Evolutionary conservation across 1,140 invertebrate genomes (phyloP).

Genomic region (Sarcophaga peregrina): DNA sequence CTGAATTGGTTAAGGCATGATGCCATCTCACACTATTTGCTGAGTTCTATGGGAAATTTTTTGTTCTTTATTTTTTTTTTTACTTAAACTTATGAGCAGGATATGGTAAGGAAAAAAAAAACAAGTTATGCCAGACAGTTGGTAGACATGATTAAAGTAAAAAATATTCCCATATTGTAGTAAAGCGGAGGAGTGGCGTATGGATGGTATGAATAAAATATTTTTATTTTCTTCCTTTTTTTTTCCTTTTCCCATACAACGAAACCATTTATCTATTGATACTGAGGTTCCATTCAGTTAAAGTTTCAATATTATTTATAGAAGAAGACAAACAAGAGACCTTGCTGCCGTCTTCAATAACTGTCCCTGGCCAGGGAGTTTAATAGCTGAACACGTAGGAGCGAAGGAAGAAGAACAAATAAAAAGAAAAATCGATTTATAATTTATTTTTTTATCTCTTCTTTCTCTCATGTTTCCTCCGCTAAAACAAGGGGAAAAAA

Average conservation of each 20-base stretch:
- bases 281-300: not conserved
- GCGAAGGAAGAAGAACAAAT: not conserved
- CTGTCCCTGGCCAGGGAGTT: not conserved
- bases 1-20: not conserved
- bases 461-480: not conserved
- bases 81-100: too few species aligned
- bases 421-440: slow-evolving; percentile 20
- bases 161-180: not conserved
- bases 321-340: not conserved
- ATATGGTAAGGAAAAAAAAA: not conserved
- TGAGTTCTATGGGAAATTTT: too few species aligned
- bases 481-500: not conserved
- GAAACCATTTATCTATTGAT: slow-evolving; percentile 18
- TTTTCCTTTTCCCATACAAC: not conserved
- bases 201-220: not conserved
- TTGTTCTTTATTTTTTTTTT: too few species aligned
- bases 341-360: not conserved
- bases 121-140: not conserved
- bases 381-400: not conserved
- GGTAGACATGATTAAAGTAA: slow-evolving; percentile 10
- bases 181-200: too few species aligned
- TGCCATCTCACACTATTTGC: too few species aligned
- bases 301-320: slow-evolving; percentile 24
- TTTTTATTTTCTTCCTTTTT: not conserved
- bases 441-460: not conserved